A percentile compares a stretch with the other conserved stretches of the same genome.
These are phyloP conservation scores for Hyles euphorbiae DNA, from an alignment of 1,140 invertebrate species.

Conservation along the genomic window DNA sequence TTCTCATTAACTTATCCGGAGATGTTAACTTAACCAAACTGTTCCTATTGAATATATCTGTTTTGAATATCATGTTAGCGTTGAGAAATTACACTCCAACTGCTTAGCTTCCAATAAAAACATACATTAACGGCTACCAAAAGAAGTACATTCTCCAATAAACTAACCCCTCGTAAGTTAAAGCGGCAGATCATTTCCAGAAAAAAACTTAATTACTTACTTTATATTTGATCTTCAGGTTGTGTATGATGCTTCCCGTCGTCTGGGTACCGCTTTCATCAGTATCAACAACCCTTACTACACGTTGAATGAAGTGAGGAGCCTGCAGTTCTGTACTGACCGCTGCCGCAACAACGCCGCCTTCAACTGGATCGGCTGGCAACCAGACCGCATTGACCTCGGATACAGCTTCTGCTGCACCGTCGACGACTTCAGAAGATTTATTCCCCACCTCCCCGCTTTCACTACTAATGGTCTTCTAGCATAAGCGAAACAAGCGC, in stretches of 20 bases:
- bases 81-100: too few species aligned
- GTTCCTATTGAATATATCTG: too few species aligned
- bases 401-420: constrained; percentile 82
- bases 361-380: constrained; percentile 74
- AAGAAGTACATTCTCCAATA: too few species aligned
- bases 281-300: constrained; percentile 81
- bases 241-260: constrained; percentile 72
- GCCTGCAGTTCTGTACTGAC: constrained; percentile 76
- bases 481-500: constrained; percentile 23
- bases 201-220: too few species aligned
- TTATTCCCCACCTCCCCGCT: constrained; percentile 72
- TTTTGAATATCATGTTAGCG: too few species aligned
- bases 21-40: too few species aligned
- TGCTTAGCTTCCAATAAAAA: too few species aligned
- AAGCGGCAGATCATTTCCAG: too few species aligned
- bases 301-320: constrained; percentile 46
- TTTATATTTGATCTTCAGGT: constrained; percentile 51
- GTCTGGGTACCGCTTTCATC: constrained; percentile 77
- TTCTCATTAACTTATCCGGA: too few species aligned
- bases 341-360: constrained; percentile 72
- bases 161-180: too few species aligned
- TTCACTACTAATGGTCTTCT: constrained; percentile 63
- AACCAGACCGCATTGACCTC: constrained; percentile 65
- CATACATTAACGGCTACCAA: too few species aligned
- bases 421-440: constrained; percentile 76